These are phyloP conservation scores for Macaca mulatta DNA, from an alignment of 2,113 vertebrate genomes.

Conservation along the genomic window DNA sequence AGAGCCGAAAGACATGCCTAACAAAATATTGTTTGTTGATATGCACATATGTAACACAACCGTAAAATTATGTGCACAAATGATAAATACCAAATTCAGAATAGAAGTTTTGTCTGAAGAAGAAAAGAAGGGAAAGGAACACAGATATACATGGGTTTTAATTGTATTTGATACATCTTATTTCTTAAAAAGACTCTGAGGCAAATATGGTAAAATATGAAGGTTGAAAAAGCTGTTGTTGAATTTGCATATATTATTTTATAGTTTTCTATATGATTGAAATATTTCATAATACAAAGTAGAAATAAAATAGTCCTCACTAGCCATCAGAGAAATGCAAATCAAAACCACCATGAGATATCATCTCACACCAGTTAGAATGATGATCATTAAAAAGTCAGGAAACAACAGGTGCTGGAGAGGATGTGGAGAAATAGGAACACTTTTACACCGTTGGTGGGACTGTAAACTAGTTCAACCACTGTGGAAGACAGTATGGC, in stretches of 20 bases:
- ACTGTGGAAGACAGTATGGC: too few species aligned
- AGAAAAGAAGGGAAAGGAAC: not conserved
- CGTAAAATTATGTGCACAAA: not conserved
- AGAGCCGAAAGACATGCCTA: not conserved
- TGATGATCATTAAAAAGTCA: too few species aligned
- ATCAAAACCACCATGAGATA: too few species aligned
- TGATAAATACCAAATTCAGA: not conserved
- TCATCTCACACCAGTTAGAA: too few species aligned
- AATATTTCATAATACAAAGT: slow-evolving; percentile 12
- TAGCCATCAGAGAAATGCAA: too few species aligned
- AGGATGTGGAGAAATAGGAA: too few species aligned
- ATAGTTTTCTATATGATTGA: not conserved
- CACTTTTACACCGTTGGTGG: too few species aligned
- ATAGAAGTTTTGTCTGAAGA: not conserved
- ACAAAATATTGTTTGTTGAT: not conserved
- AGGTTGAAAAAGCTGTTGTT: not conserved
- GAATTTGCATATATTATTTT: not conserved
- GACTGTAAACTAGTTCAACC: too few species aligned
- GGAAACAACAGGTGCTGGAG: too few species aligned
- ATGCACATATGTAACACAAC: not conserved
- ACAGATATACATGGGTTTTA: not conserved
- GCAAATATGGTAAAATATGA: not conserved
- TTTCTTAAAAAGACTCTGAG: not conserved
- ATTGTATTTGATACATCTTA: not conserved
- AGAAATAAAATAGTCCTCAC: not conserved